phyloP scores from a whole-genome alignment of 2,888 invertebrate genomes.

The Choristoneura rosaceana region DNA sequence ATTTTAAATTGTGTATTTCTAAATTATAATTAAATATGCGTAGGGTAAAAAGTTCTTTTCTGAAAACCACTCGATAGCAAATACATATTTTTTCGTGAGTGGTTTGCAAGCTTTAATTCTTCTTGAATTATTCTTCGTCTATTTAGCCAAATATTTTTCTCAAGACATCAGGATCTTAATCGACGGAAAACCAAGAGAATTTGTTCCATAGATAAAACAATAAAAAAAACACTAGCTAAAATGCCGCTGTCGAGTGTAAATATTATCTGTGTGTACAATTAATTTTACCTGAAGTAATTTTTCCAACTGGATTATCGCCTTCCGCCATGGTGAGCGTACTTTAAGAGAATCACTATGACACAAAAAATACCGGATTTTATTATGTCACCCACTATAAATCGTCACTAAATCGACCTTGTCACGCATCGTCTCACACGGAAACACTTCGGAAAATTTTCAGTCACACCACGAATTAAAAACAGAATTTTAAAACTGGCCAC shows the following conservation, averaged over 20 bases:
- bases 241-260: neutral
- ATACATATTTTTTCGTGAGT: no score
- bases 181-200: neutral
- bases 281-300: constrained; percentile 49
- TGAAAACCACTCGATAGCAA: no score
- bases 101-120: neutral
- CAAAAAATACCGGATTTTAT: constrained; percentile 33
- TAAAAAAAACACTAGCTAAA: neutral
- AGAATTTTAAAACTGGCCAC: constrained; percentile 10
- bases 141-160: neutral
- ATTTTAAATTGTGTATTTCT: no score
- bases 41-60: no score
- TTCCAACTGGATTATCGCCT: constrained; percentile 48
- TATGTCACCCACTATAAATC: constrained; percentile 52
- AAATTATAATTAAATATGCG: no score
- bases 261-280: constrained; percentile 20
- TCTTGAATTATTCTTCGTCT: neutral
- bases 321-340: constrained; percentile 32
- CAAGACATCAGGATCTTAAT: neutral
- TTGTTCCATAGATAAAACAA: neutral
- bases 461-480: constrained; percentile 33
- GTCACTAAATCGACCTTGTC: constrained; percentile 57
- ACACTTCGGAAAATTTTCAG: constrained; percentile 49
- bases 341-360: constrained; percentile 32
- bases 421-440: constrained; percentile 55